A percentile compares a stretch with the other conserved stretches of the same genome.
Conservation (phyloP, 2,113 vertebrate species). For the Chauna torquata region DNA sequence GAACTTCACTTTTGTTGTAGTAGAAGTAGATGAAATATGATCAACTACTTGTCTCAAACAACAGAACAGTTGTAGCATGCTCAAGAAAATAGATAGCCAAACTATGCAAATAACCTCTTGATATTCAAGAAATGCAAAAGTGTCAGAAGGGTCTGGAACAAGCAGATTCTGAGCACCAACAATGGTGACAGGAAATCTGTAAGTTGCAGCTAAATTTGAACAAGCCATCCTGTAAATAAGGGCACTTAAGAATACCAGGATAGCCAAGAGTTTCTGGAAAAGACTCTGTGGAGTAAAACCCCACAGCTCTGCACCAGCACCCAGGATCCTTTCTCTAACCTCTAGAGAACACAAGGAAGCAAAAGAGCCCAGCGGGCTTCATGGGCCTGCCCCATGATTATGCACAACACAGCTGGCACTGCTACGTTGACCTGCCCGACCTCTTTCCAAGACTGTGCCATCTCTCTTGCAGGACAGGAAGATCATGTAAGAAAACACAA, state of each 20-base stretch:
- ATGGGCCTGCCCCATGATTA: background rate
- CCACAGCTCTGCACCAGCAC: background rate
- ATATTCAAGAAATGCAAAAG: background rate
- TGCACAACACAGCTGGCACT: fast-evolving
- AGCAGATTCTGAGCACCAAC: background rate
- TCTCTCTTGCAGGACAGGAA: background rate
- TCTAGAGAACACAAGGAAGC: background rate
- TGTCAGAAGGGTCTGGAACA: background rate
- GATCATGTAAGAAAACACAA: background rate
- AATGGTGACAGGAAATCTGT: background rate
- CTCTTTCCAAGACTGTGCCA: background rate
- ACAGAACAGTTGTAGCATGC: background rate
- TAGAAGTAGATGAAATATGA: background rate
- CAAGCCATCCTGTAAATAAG: background rate
- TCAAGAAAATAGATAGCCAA: background rate
- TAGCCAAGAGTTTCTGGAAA: background rate
- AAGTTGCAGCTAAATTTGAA: background rate
- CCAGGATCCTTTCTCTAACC: background rate
- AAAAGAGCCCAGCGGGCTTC: fast-evolving
- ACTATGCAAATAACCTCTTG: background rate
- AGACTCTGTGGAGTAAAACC: background rate
- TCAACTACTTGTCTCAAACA: background rate
- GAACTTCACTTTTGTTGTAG: background rate
- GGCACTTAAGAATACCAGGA: background rate
- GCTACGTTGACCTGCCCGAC: background rate